These are phyloP conservation scores for Rhinopomastus cyanomelas DNA, from an alignment of 2,113 vertebrate genomes.

Conservation along the genomic window DNA sequence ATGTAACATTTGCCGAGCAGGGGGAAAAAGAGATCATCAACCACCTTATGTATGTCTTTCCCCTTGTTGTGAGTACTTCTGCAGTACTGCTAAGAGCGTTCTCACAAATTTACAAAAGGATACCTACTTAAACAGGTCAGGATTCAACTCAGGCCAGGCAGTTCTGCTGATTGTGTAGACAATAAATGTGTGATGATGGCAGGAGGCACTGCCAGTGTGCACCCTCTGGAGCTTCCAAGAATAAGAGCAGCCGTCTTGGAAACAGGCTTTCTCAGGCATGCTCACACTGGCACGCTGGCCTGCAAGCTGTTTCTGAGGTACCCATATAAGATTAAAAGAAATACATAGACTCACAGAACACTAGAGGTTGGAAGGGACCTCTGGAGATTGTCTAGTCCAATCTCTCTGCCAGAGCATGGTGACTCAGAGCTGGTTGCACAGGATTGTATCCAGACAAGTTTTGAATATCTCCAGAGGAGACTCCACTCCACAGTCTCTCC, in stretches of 20 bases:
- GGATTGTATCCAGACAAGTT: too few relatives aligned
- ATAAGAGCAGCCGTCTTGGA: background rate
- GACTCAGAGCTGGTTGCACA: too few relatives aligned
- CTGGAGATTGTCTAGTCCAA: too few relatives aligned
- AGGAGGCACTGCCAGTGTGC: background rate
- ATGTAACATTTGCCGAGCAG: background rate
- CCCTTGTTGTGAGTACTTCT: background rate
- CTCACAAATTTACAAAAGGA: background rate
- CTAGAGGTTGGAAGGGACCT: too few relatives aligned
- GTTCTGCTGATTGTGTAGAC: background rate
- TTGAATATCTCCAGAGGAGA: too few relatives aligned
- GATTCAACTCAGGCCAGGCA: background rate
- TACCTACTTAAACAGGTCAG: background rate
- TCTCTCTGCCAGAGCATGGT: too few relatives aligned
- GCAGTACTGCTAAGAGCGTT: background rate
- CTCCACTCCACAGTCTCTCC: too few relatives aligned
- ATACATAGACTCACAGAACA: too few relatives aligned
- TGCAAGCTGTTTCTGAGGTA: background rate
- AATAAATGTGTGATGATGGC: background rate
- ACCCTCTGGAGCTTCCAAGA: background rate
- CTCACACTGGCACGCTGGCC: background rate
- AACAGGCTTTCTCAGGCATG: background rate
- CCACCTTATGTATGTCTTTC: background rate
- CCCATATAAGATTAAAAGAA: background rate
- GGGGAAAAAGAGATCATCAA: background rate